Conservation (phyloP, 2,797 vertebrate species). For the Sebastes kiyomatsui region DNA sequence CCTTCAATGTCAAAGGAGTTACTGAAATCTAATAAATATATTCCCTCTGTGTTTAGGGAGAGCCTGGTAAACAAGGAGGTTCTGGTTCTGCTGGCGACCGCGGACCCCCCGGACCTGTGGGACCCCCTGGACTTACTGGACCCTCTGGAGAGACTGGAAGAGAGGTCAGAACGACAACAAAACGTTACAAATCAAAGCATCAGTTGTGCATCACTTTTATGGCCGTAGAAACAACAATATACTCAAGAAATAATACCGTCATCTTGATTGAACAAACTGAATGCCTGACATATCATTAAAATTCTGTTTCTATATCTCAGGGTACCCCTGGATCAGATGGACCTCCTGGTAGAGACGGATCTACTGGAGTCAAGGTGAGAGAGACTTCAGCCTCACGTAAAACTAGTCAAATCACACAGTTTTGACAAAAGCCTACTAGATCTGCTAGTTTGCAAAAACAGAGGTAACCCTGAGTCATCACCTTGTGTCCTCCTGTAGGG, state of each 20-base stretch:
- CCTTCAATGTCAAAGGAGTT: neutral
- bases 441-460: neutral
- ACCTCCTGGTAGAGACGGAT: constrained; percentile 93
- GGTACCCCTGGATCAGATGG: constrained; percentile 93
- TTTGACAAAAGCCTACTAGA: neutral
- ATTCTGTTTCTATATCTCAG: constrained; percentile 69
- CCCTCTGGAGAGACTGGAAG: constrained; percentile 92
- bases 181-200: neutral
- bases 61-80: constrained; percentile 95
- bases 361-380: constrained; percentile 91
- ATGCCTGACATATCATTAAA: neutral
- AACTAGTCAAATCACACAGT: neutral
- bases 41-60: constrained; percentile 83
- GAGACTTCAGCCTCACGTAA: neutral
- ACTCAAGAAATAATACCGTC: neutral
- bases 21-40: neutral
- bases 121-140: constrained; percentile 93
- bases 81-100: constrained; percentile 89
- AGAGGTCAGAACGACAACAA: constrained; percentile 84
- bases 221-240: neutral
- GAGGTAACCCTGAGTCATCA: neutral
- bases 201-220: neutral
- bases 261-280: neutral
- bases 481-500: constrained; percentile 81
- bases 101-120: constrained; percentile 93